Percentiles rank a stretch among this genome's conserved stretches.
Evolutionary conservation across 2,113 vertebrate species (phyloP).

Genomic region (Lucifuga dentata): DNA sequence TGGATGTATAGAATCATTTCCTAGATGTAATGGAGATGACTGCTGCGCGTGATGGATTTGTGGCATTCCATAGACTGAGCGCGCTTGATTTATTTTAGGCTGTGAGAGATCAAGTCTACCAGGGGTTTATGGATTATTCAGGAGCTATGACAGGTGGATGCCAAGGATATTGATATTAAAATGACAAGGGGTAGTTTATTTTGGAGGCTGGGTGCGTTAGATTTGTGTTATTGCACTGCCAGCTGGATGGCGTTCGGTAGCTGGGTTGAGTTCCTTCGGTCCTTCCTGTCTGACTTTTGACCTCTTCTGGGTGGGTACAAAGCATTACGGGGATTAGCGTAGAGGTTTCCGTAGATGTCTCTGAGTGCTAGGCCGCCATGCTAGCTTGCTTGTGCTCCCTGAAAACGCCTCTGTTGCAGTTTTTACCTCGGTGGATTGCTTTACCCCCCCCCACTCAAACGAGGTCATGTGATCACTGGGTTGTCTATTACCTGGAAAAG

Average conservation of each 20-base stretch:
- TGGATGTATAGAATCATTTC: conserved; percentile 9
- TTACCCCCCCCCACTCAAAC: no score
- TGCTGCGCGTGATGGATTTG: conserved; percentile 26
- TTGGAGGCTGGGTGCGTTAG: neutral
- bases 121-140: conserved; percentile 27
- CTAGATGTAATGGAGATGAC: neutral
- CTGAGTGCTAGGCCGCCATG: no score
- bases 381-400: no score
- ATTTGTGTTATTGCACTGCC: neutral
- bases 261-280: neutral
- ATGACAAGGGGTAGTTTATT: conserved; percentile 8
- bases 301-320: no score
- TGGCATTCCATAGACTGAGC: conserved; percentile 1
- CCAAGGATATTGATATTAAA: neutral
- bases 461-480: no score
- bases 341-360: no score
- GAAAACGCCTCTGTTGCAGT: no score
- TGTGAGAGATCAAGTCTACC: no score
- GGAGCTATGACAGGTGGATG: conserved; percentile 28
- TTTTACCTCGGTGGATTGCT: no score
- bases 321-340: no score
- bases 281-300: conserved; percentile 1
- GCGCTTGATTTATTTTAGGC: conserved; percentile 29
- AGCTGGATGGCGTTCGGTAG: conserved; percentile 5
- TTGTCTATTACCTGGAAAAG: no score